These are phyloP conservation scores for Crotalus helleri DNA, from an alignment of 2,113 vertebrate species.

Conservation along the genomic window DNA sequence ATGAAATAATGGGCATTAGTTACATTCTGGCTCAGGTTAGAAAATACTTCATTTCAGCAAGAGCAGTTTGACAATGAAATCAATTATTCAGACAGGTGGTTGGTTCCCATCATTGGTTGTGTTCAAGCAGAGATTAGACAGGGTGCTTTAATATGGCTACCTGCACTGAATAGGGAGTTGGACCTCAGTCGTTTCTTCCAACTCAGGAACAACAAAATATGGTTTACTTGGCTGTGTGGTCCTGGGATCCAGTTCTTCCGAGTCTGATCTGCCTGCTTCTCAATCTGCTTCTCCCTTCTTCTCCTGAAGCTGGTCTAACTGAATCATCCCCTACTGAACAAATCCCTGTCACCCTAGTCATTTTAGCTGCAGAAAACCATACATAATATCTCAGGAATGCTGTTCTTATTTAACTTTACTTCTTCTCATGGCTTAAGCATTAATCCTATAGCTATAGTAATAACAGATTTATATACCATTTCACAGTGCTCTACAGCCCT, in stretches of 20 bases:
- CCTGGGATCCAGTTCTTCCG: not conserved
- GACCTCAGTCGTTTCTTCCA: not conserved
- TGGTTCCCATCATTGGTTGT: not conserved
- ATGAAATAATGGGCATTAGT: not conserved
- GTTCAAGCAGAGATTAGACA: not conserved
- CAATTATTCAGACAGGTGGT: not conserved
- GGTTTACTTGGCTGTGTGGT: not conserved
- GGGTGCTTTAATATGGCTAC: not conserved
- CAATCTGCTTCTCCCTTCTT: not conserved
- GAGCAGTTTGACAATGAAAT: not conserved
- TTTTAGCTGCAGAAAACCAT: not conserved
- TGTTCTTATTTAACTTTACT: slow-evolving; percentile 28
- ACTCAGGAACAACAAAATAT: not conserved
- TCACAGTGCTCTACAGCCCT: no score
- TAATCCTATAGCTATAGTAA: slow-evolving; percentile 30
- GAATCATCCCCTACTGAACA: not conserved
- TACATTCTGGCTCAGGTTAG: not conserved
- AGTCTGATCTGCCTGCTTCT: not conserved
- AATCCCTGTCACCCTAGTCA: not conserved
- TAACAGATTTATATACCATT: no score
- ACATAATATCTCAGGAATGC: slow-evolving; percentile 8
- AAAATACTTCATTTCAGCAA: not conserved
- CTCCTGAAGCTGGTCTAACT: not conserved
- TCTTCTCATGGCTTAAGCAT: slow-evolving; percentile 54
- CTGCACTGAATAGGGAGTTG: not conserved